Base-by-base conservation (phyloP, 2,888 invertebrate species). In the Dryobotodes eremita region DNA sequence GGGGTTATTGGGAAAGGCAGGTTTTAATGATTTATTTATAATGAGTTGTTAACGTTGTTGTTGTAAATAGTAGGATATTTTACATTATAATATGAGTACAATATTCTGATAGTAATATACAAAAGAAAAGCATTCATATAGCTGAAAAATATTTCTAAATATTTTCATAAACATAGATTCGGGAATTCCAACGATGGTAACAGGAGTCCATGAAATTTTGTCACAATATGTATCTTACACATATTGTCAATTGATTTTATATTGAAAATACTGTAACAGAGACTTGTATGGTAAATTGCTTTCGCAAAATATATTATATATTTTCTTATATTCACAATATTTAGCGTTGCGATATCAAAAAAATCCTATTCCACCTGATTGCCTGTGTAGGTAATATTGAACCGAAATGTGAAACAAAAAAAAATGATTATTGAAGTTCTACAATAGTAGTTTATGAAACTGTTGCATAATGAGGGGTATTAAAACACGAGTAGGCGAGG, bases 251-350 rank as follows among this genome's bases (percentile, higher is more conserved):
- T 65, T 55, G 53, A 66, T 59, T 36, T 53, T 31, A 55, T 73
- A 66, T 66, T 74, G 46, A 81, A 26, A 23, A 66, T 73, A 53
- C 46, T 59, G 13, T 53, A 1, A 42, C 46, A 65, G 2, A 65
- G 48, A 36, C 23, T 26, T 69, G 46, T 69, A 69, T 36, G 36
- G 48, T 23, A n/a, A 53, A 82, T 36, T 20, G 55, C 65, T 71
- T 36, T 75, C 50, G 65, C 17, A 53, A 55, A 61, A 61, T 26
- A 48, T n/a, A n/a, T n/a, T n/a, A n/a, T n/a, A n/a, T n/a, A n/a
- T n/a, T n/a, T n/a, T n/a, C 7, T 36, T 73, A n/a, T 57, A 55
- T 66, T 70, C 17, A 23, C 15, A 82, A 23, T 5, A 65, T 79
- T 26, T 55, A 23, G 7, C 17, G n/a, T 55, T 23, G 46, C 7